Evolutionary conservation across 2,113 vertebrate species (phyloP), one percentile per base, ranked within the genome.

Genomic region (Ailurus styani): DNA sequence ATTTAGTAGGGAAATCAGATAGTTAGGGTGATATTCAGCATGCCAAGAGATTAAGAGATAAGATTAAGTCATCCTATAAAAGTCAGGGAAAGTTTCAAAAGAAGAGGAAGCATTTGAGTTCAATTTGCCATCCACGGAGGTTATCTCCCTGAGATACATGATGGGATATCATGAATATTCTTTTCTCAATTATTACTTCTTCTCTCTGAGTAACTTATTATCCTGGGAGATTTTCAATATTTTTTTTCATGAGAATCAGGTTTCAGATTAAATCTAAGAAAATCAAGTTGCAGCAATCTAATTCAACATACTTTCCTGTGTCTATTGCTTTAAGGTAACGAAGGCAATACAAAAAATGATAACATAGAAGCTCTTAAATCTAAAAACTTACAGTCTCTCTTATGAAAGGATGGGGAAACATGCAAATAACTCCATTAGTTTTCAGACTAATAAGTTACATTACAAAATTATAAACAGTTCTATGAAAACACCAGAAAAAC

Each of bases 251-350:
- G 21, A 96, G 31, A 81, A 45, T 89, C 25, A 93, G 3, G 4
- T 86, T 94, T 95, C n/a, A 93, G 87, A 86, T 94, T 97, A 95
- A 93, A 93, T 95, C 27, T 86, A 88, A 91, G 23, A 85, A 82
- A 73, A 83, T 81, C 57, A 78, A 47, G 5, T 60, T 83, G 23
- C 17, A 87, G 75, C 27, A 96, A 92, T 68, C 95, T 93, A 97
- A 96, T 95, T 92, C 27, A 52, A 47, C 29, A 66, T 55, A 82
- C 25, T 82, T 79, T 81, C 72, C 37, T 87, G 2, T 55, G 3
- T 88, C 85, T 90, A 62, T 17, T 55, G 10, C 85, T 90, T 95
- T 54, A 93, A 47, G n/a, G 40, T 70, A 91, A 97, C 93, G 40
- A 88, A 0, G 25, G 5, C 68, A 6, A 25, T 87, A 86, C 12